Evolutionary conservation across 1,140 invertebrate genomes (phyloP).

Genomic region (Brachionus paranguensis): DNA sequence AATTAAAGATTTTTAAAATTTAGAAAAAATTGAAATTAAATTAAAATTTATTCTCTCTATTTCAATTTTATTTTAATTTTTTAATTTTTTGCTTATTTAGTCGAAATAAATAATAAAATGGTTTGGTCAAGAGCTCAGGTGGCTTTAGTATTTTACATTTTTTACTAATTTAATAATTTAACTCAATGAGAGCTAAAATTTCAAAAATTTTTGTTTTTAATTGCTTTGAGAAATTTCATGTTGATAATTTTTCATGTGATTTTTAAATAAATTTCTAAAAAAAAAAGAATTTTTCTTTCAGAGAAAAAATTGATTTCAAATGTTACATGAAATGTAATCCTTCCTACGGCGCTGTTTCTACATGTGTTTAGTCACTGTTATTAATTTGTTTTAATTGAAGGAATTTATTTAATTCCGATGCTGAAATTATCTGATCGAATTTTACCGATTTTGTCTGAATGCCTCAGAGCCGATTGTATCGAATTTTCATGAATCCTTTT

Average conservation of each 20-base stretch:
- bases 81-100: no score
- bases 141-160: no score
- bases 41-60: no score
- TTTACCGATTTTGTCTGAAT: not conserved
- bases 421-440: not conserved
- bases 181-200: not conserved
- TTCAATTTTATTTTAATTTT: no score
- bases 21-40: no score
- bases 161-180: not conserved
- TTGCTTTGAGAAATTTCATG: no score
- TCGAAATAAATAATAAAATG: no score
- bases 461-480: not conserved
- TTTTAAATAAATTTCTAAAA: no score
- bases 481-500: not conserved
- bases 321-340: not conserved
- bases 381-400: not conserved
- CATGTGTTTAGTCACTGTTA: not conserved
- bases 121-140: no score
- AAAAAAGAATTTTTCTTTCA: no score
- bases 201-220: not conserved
- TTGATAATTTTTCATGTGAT: no score
- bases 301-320: not conserved
- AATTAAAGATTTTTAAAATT: no score
- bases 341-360: not conserved
- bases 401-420: not conserved